Base-by-base conservation (phyloP, 2,113 vertebrate genomes). In the Ophthalmolycus amberensis region DNA sequence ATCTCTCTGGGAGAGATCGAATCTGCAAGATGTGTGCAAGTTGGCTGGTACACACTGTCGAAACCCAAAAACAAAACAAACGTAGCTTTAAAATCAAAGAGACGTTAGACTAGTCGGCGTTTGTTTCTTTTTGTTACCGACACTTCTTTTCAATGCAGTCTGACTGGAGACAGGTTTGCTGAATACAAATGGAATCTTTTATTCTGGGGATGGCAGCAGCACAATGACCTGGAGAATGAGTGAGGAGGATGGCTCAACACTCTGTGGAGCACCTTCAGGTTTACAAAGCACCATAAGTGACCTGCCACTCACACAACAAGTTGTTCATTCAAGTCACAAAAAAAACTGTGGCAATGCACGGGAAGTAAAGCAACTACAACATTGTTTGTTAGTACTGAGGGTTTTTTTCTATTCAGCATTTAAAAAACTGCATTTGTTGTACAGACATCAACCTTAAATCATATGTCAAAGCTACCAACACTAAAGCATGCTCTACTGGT, bases 281-380 rank as follows among this genome's bases (percentile, higher is more conserved):
- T 72, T 25, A 90, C 87, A 83, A 86, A 87, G 81, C 80, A 56
- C 29, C 58, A 15, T 82, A 89, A 87, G 77, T 84, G 72, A 88
- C 82, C 84, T 87, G 87, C 82, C 87, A 83, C 54, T 91, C 80
- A 25, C 80, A 46, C 59, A 38, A 76, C 46, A 11, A 79, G 38
- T 40, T 82, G 27, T 40, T 84, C 54, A 67, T 79, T 79, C 18
- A 37, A 79, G 76, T 56, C 18, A 34, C 27, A 12, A 27, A 42
- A 65, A 71, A 73, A 59, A 42, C 3, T 52, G 22, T 22, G 48
- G 16, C 40, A 9, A 5, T 25, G 20, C 29, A 37, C 14, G 11
- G 48, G 40, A 71, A 59, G 54, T 42, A 50, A 71, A 62, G 37
- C 18, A 74, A 54, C 1, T 58, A 20, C 4, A 46, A 20, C 42